phyloP scores from a whole-genome alignment of 2,888 invertebrate species.

The Subacronicta megacephala region DNA sequence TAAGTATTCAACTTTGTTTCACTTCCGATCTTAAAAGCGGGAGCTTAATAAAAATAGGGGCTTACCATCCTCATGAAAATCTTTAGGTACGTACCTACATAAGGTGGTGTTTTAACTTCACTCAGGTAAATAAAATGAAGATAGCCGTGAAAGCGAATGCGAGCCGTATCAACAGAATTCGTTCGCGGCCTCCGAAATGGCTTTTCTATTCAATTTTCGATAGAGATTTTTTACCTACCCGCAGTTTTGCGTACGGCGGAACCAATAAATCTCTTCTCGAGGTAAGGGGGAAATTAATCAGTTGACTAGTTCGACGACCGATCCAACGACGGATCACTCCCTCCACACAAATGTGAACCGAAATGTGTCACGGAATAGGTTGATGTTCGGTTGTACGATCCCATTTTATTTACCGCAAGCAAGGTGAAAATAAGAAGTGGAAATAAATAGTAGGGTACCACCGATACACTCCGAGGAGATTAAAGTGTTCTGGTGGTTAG shows the following conservation, averaged over 20 bases:
- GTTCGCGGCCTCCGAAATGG: conserved; percentile 82
- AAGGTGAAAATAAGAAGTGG: conserved; percentile 88
- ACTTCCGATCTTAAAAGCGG: conserved; percentile 43
- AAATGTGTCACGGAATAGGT: conserved; percentile 61
- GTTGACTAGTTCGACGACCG: conserved; percentile 80
- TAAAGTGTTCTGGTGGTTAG: conserved; percentile 79
- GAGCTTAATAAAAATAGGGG: conserved; percentile 42
- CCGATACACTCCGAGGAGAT: conserved; percentile 86
- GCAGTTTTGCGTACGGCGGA: conserved; percentile 89
- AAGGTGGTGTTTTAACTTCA: conserved; percentile 65
- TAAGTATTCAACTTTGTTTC: conserved; percentile 33
- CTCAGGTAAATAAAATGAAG: conserved; percentile 79
- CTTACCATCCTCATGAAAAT: conserved; percentile 35
- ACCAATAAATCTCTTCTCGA: conserved; percentile 89
- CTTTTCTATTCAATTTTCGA: conserved; percentile 90
- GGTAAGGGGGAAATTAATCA: conserved; percentile 89
- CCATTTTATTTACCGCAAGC: conserved; percentile 78
- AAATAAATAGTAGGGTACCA: conserved; percentile 84
- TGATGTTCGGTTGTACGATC: conserved; percentile 59
- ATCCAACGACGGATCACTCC: conserved; percentile 69
- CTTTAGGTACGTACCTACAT: conserved; percentile 41
- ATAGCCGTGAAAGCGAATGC: conserved; percentile 80
- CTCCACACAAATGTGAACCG: conserved; percentile 66
- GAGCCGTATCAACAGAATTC: conserved; percentile 81
- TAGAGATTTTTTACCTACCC: conserved; percentile 89